Evolutionary conservation across 2,113 vertebrate genomes (phyloP), one percentile per base, ranked within the genome.

Genomic region (Grus americana): DNA sequence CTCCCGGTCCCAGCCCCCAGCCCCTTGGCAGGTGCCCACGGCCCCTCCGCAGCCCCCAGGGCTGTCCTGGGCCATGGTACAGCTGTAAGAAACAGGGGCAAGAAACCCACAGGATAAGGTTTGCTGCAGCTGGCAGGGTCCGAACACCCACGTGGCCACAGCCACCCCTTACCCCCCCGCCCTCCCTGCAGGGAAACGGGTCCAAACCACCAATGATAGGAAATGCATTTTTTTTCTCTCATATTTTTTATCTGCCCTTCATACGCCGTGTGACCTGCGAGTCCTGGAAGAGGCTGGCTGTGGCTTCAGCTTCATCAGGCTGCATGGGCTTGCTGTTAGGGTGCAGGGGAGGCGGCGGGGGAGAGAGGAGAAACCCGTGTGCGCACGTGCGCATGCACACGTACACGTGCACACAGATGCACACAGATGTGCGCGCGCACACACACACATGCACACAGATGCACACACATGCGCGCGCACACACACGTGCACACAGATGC

Each of bases 211-310:
- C 23, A 0, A 1, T 4, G 42, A 23, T 1, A 8, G 22, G 27
- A 61, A 78, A 27, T 2, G 7, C 23, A 1, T 1, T 4, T 8
- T 15, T 14, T 3, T 10, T 4, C 63, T 5, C 11, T 17, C 4
- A 0, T 15, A 5, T 5, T 2, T 44, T 44, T 22, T 16, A 1
- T 8, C 24, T 21, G 10, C 47, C 30, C 19, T 11, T 16, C 49
- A 2, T 2, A 4, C 1, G 4, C n/a, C 7, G 40, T 1, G 23
- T 9, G 12, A 7, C 24, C 21, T 4, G 1, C 1, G 29, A 4
- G 11, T 11, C 57, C 17, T 30, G 26, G 23, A 17, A 11, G 32
- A n/a, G 30, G 13, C 17, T 2, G 26, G 27, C 14, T 3, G 2
- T 3, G 17, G 42, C 38, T 38, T 38, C 38, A 38, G 38, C 70